Conservation (phyloP, 2,888 invertebrate genomes). For the Rhamnusium bicolor region DNA sequence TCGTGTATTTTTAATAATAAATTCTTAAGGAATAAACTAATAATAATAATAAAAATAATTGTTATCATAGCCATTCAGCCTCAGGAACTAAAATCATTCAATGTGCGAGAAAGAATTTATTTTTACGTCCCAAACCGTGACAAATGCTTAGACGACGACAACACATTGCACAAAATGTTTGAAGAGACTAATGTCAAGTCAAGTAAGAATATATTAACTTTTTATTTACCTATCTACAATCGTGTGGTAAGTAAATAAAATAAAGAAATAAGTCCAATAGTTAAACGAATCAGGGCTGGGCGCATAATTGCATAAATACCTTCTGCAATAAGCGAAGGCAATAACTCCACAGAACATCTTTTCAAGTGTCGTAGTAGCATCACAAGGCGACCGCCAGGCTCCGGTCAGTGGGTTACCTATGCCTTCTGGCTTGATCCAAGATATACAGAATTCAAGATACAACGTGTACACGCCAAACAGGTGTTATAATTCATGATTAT, state of each 20-base stretch:
- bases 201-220: not conserved
- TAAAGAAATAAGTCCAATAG: not conserved
- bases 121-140: too few relatives aligned
- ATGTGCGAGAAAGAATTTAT: too few relatives aligned
- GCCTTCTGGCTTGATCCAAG: constrained; percentile 61
- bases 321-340: constrained; percentile 26
- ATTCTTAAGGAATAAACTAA: too few relatives aligned
- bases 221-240: not conserved
- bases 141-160: too few relatives aligned
- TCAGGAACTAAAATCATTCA: too few relatives aligned
- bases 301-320: constrained; percentile 47
- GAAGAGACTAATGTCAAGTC: not conserved
- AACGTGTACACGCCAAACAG: constrained; percentile 29
- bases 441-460: constrained; percentile 41
- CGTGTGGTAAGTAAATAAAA: not conserved
- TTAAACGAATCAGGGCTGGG: constrained; percentile 37
- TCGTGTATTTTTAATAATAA: too few relatives aligned
- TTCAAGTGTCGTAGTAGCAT: constrained; percentile 7
- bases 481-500: constrained; percentile 35
- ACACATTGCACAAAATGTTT: not conserved
- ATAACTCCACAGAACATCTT: constrained; percentile 15
- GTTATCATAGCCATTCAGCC: too few relatives aligned
- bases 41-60: too few relatives aligned
- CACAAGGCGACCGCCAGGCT: constrained; percentile 33
- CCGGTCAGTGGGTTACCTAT: constrained; percentile 67